A percentile compares a stretch with the other conserved stretches of the same genome.
These are phyloP conservation scores for Thera obeliscata DNA, from an alignment of 2,888 invertebrate genomes.

Conservation along the genomic window DNA sequence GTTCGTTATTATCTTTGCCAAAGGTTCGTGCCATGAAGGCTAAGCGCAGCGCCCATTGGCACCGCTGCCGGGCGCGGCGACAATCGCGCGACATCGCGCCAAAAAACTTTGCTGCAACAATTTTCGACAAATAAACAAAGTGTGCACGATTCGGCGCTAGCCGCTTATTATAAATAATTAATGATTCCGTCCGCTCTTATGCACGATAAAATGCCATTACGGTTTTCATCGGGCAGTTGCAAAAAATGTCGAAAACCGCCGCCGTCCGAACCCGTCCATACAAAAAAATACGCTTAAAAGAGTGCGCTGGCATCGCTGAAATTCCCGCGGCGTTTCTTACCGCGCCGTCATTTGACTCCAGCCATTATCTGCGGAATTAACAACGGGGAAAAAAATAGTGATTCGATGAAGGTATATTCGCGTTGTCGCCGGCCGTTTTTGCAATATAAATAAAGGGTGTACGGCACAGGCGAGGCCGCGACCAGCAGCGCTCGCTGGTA, in stretches of 20 bases:
- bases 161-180: conserved; percentile 84
- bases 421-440: conserved; percentile 73
- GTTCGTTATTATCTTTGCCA: not conserved
- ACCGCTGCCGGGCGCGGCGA: conserved; percentile 43
- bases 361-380: conserved; percentile 83
- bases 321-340: conserved; percentile 79
- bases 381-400: conserved; percentile 73
- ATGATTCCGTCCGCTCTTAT: conserved; percentile 82
- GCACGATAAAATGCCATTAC: conserved; percentile 84
- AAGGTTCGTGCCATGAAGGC: conserved; percentile 2
- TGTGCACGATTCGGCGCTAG: conserved; percentile 74
- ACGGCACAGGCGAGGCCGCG: conserved; percentile 49
- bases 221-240: conserved; percentile 79
- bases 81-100: conserved; percentile 36
- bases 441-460: conserved; percentile 70
- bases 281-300: conserved; percentile 80
- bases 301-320: conserved; percentile 80
- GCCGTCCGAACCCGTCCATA: conserved; percentile 69
- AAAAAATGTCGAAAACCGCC: conserved; percentile 77
- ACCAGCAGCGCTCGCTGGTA: conserved; percentile 54
- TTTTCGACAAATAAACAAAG: conserved; percentile 65
- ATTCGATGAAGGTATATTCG: conserved; percentile 77
- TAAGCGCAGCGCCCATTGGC: conserved; percentile 36
- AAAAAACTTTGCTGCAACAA: conserved; percentile 53
- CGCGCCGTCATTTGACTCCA: conserved; percentile 79